Percentiles rank a stretch among this genome's conserved stretches.
Conservation (phyloP, 35 echinoderm and acorn worm species). For the Hemicentrotus pulcherrimus region DNA sequence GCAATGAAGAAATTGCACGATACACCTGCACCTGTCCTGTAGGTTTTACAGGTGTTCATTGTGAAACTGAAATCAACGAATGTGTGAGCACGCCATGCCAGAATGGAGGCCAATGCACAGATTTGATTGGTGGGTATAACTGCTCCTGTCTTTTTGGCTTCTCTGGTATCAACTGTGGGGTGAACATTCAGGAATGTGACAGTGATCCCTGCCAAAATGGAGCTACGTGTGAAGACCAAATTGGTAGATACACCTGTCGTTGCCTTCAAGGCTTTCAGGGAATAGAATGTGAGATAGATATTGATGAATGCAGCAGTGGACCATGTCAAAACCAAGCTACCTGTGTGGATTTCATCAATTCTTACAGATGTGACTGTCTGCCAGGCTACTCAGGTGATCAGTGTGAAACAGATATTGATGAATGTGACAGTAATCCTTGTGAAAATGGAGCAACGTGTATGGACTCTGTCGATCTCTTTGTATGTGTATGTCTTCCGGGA, state of each 20-base stretch:
- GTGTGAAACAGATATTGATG: slow-evolving; percentile 46
- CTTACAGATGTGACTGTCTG: slow-evolving; percentile 43
- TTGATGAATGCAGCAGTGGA: slow-evolving; percentile 60
- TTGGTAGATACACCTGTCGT: slow-evolving; percentile 40
- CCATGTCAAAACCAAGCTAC: slow-evolving; percentile 51
- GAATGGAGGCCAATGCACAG: slow-evolving; percentile 53
- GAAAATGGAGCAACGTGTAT: slow-evolving; percentile 53
- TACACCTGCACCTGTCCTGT: slow-evolving; percentile 46
- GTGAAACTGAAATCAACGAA: slow-evolving; percentile 58
- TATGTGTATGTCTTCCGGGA: slow-evolving; percentile 46
- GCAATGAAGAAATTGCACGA: slow-evolving; percentile 9
- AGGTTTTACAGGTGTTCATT: slow-evolving; percentile 29
- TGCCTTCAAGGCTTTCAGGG: slow-evolving; percentile 61
- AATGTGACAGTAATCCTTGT: slow-evolving; percentile 56
- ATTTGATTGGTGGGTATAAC: slow-evolving; percentile 47
- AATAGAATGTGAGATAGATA: slow-evolving; percentile 48
- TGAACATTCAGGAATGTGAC: slow-evolving; percentile 63
- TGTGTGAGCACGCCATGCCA: slow-evolving; percentile 53
- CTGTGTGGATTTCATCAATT: slow-evolving; percentile 55
- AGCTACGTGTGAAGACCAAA: slow-evolving; percentile 54
- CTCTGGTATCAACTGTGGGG: slow-evolving; percentile 57
- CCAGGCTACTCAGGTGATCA: slow-evolving; percentile 16
- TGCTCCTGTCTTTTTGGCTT: slow-evolving; percentile 70
- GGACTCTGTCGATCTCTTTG: slow-evolving; percentile 40
- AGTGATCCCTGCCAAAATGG: slow-evolving; percentile 66